Percentiles rank a stretch among this genome's conserved stretches.
These are phyloP conservation scores for Gymnocephalus cernua DNA, from an alignment of 2,113 vertebrate species.

Conservation along the genomic window DNA sequence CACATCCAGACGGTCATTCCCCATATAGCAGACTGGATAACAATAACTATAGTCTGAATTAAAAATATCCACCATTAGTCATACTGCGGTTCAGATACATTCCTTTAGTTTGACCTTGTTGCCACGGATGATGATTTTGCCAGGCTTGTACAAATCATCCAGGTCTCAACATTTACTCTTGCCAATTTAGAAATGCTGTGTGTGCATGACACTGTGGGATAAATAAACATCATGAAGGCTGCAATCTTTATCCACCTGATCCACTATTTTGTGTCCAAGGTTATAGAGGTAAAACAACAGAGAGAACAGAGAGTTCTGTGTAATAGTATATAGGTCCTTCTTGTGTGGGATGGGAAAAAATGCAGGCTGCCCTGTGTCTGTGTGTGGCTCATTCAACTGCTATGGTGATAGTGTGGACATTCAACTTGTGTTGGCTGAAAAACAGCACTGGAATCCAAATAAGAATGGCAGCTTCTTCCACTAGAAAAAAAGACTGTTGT, in stretches of 20 bases:
- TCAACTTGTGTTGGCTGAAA: slow-evolving; percentile 4
- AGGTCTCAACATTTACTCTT: slow-evolving; percentile 51
- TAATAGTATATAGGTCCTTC: slow-evolving; percentile 25
- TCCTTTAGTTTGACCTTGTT: slow-evolving; percentile 57
- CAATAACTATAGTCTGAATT: slow-evolving; percentile 29
- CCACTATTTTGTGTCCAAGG: slow-evolving; percentile 64
- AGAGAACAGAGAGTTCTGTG: slow-evolving; percentile 35
- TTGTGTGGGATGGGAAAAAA: slow-evolving; percentile 21
- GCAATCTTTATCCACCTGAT: slow-evolving; percentile 62
- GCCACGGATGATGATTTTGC: slow-evolving; percentile 50
- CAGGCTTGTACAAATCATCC: slow-evolving; percentile 54
- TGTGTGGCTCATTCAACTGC: slow-evolving; percentile 21
- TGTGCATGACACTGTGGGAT: slow-evolving; percentile 48
- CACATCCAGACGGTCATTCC: background rate
- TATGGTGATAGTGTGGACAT: slow-evolving; percentile 18
- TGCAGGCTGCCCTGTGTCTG: slow-evolving; percentile 10
- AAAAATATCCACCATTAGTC: slow-evolving; percentile 51
- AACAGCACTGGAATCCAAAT: slow-evolving; percentile 2
- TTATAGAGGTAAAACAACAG: slow-evolving; percentile 53
- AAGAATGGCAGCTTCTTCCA: background rate
- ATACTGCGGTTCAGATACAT: slow-evolving; percentile 29
- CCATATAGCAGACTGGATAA: background rate
- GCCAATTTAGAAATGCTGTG: slow-evolving; percentile 66
- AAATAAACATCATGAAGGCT: slow-evolving; percentile 58
- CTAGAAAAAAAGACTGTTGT: background rate